phyloP scores from a whole-genome alignment of 2,113 vertebrate species.

The Lota lota region DNA sequence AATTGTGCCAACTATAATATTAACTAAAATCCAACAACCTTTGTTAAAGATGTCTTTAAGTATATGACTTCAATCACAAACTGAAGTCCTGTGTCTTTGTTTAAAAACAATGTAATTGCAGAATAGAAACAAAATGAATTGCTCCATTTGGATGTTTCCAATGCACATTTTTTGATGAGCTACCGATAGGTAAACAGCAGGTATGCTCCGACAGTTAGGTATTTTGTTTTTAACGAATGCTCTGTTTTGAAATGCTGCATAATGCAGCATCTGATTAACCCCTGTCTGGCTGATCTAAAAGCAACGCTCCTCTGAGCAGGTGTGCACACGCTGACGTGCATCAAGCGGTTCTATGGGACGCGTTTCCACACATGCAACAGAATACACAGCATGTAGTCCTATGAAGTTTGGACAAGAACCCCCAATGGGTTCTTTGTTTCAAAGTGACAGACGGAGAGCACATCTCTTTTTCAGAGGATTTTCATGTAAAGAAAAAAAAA shows the following conservation, averaged over 20 bases:
- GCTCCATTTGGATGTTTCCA: neutral
- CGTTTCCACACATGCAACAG: no score
- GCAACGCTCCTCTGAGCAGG: neutral
- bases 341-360: no score
- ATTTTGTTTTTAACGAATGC: neutral
- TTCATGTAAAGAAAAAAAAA: conserved; percentile 12
- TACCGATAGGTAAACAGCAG: neutral
- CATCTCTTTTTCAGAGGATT: conserved; percentile 1
- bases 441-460: conserved; percentile 26
- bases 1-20: no score
- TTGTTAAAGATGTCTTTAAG: no score
- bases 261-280: conserved; percentile 1
- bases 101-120: no score
- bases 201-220: neutral
- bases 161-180: neutral
- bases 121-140: neutral
- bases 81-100: no score
- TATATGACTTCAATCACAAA: no score
- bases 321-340: neutral
- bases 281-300: neutral
- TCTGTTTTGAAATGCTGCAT: neutral
- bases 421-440: conserved; percentile 8
- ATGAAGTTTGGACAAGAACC: conserved; percentile 9
- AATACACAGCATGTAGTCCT: no score
- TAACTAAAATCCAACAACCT: no score